Percentiles rank a stretch among this genome's conserved stretches.
Evolutionary conservation across 2,113 vertebrate genomes (phyloP).

Genomic region (Oryzias woworae): DNA sequence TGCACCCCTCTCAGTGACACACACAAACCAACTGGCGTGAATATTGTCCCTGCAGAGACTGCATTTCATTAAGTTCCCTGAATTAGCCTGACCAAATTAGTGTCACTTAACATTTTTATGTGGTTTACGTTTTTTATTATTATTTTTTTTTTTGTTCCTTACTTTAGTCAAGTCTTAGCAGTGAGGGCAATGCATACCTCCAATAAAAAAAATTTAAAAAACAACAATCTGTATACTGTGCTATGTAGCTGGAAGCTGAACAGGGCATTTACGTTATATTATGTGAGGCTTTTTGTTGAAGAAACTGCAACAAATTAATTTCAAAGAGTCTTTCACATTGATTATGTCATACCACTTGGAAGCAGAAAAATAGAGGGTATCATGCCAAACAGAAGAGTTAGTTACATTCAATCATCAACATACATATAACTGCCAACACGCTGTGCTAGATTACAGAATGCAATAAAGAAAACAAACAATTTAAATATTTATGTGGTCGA

Average conservation of each 20-base stretch:
- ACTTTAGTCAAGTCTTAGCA: constrained; percentile 9
- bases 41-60: constrained; percentile 31
- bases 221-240: constrained; percentile 19
- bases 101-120: constrained; percentile 39
- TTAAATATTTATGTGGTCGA: too few species aligned
- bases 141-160: neutral
- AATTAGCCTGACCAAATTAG: constrained; percentile 49
- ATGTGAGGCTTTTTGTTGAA: constrained; percentile 6
- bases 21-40: constrained; percentile 39
- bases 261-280: constrained; percentile 15
- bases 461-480: too few species aligned
- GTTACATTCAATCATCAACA: constrained; percentile 56
- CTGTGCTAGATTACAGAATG: constrained; percentile 17
- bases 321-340: constrained; percentile 39
- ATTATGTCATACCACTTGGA: constrained; percentile 53
- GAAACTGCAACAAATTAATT: constrained; percentile 22
- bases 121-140: neutral
- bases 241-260: constrained; percentile 7
- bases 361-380: constrained; percentile 36
- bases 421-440: constrained; percentile 42
- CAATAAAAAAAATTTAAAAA: constrained; percentile 2
- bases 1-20: constrained; percentile 17
- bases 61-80: constrained; percentile 44
- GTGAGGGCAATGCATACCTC: constrained; percentile 11
- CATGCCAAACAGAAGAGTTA: constrained; percentile 42